Base-by-base conservation (phyloP, 2,113 vertebrate genomes). In the Erythrocercus mccallii region DNA sequence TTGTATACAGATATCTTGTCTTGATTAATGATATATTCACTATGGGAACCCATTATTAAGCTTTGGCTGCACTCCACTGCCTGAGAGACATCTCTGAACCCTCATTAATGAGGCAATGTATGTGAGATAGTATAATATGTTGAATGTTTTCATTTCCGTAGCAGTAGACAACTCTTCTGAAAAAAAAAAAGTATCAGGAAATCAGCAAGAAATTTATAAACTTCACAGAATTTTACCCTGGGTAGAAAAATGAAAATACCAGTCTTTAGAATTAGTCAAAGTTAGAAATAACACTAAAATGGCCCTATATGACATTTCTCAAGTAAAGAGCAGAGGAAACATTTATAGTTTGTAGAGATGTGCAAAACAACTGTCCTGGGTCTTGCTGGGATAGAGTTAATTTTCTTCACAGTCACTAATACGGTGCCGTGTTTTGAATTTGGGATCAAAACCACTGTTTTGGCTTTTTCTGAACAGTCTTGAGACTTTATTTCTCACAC, bases 371-470 rank as follows among this genome's bases (percentile, higher is more conserved):
- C 31, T 37, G 23, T 47, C 24, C 30, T 40, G 45, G 7, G 11
- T 85, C 31, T 79, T 61, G 11, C 50, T 56, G 37, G 12, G 10
- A 30, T 74, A 11, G 14, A 92, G 37, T 12, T 81, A 6, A 54
- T 69, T 64, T 92, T 69, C 50, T 81, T 84, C 50, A 30, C 3
- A 47, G 21, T 28, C 33, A 35, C 15, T 31, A 38, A 30, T 3
- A 33, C 0, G 0, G 33, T n/a, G 27, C 33, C 40, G 30, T 31
- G 47, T 2, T 66, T 66, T 61, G 50, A 51, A 70, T 61, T 58
- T 66, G 22, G 40, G n/a, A 66, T 48, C 15, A 28, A 60, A 86
- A 38, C 1, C 15, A 27, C 7, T 20, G 27, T 33, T 56, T 64
- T 7, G 6, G 12, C 3, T 87, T 5, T 51, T 81, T 62, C 54